Evolutionary conservation across 1,140 invertebrate genomes (phyloP), one percentile per base, ranked within the genome.

Genomic region (Contarinia nasturtii): DNA sequence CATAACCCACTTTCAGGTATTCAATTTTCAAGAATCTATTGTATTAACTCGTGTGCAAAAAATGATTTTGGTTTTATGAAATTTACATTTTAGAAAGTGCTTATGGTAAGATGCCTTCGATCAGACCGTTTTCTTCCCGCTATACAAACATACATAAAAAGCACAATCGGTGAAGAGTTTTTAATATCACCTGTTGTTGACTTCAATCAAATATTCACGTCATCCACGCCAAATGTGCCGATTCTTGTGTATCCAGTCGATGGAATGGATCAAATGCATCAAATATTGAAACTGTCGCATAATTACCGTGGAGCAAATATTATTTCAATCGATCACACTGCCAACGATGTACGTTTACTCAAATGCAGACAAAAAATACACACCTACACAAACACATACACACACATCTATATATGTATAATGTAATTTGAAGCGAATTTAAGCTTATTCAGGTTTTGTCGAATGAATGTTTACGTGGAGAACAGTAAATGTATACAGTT

Each of bases 271-370:
- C 86, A 87, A 18, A 84, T 84, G 0, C 76, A 73, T 42, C 86
- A 92, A 58, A 60, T 94, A n/a, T 82, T 87, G 70, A 91, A 89
- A 64, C 58, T 92, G 18, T 86, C 82, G 0, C 82, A 88, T 43
- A 27, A 27, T 27, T 27, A 27, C 27, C 27, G 10, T 27, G 27
- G 27, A 27, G 27, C 27, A 27, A 27, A 27, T 27, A 27, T 27
- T 27, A 27, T 27, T 27, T 27, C 27, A 27, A 27, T 27, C 27
- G 27, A 27, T 27, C 27, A 27, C 27, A 27, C 27, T 5, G 27
- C 27, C 27, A 27, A 27, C 27, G 27, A 27, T 27, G 27, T 27
- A 27, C 27, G 27, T n/a, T n/a, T n/a, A n/a, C n/a, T n/a, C n/a
- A n/a, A n/a, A n/a, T n/a, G n/a, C n/a, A n/a, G n/a, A n/a, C n/a